These are phyloP conservation scores for Adineta ricciae DNA, from an alignment of 2,888 invertebrate genomes.

Conservation along the genomic window DNA sequence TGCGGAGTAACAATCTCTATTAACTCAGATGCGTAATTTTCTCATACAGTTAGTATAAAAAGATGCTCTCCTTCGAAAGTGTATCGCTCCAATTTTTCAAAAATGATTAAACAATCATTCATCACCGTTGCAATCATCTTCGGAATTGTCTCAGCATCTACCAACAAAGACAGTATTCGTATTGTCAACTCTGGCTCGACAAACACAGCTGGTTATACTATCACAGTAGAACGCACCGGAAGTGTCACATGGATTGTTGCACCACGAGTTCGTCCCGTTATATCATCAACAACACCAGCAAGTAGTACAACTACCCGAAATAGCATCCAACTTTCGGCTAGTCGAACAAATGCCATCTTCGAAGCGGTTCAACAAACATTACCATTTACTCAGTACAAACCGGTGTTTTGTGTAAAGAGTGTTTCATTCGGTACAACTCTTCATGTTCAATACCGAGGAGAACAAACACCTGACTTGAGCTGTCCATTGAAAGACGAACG, in stretches of 20 bases:
- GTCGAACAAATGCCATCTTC: neutral
- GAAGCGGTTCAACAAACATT: neutral
- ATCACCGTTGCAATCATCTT: neutral
- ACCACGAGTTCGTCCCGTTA: neutral
- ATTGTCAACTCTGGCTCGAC: neutral
- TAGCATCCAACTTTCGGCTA: neutral
- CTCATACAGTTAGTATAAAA: too few species aligned
- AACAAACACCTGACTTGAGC: neutral
- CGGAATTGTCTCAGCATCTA: neutral
- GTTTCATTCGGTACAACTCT: constrained; percentile 3
- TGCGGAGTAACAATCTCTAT: neutral
- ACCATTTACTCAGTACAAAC: neutral
- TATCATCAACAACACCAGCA: neutral
- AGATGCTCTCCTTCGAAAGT: neutral
- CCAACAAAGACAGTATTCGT: neutral
- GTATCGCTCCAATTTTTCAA: neutral
- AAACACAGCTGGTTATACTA: neutral
- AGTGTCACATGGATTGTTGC: neutral
- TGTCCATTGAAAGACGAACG: neutral
- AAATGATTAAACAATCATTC: neutral
- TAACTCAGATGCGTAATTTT: neutral
- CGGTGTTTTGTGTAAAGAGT: neutral
- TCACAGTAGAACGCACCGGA: neutral
- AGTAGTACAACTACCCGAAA: neutral
- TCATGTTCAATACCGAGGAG: neutral